phyloP scores from a whole-genome alignment of 2,888 invertebrate genomes.

The Limenitis arthemis region DNA sequence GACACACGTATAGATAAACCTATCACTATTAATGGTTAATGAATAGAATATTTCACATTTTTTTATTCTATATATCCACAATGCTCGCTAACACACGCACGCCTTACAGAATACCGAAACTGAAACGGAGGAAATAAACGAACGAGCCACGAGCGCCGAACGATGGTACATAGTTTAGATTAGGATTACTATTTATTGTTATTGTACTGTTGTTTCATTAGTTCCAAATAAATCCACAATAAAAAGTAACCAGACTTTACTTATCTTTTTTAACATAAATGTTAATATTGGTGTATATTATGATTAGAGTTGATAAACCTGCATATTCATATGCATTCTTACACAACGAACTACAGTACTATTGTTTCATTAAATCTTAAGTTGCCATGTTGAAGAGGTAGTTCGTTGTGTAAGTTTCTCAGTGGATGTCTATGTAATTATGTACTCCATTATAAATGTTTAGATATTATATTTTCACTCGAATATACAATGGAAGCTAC shows the following conservation, averaged over 20 bases:
- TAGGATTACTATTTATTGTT: constrained; percentile 29
- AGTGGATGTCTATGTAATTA: constrained; percentile 13
- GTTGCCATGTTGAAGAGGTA: too few species aligned
- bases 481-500: constrained; percentile 10
- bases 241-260: neutral
- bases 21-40: too few species aligned
- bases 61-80: constrained; percentile 13
- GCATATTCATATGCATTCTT: too few species aligned
- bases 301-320: too few species aligned
- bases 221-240: neutral
- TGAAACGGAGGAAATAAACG: constrained; percentile 63
- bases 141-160: constrained; percentile 55
- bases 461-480: constrained; percentile 13
- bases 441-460: constrained; percentile 10
- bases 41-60: constrained; percentile 15
- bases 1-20: too few species aligned
- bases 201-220: constrained; percentile 22
- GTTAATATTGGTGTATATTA: too few species aligned
- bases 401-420: constrained; percentile 15
- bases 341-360: too few species aligned
- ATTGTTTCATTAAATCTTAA: too few species aligned
- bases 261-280: too few species aligned
- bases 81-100: constrained; percentile 51
- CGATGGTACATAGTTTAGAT: constrained; percentile 41
- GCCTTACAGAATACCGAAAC: constrained; percentile 67